phyloP scores from a whole-genome alignment of 2,888 invertebrate genomes.

The Uloborus plumipes region DNA sequence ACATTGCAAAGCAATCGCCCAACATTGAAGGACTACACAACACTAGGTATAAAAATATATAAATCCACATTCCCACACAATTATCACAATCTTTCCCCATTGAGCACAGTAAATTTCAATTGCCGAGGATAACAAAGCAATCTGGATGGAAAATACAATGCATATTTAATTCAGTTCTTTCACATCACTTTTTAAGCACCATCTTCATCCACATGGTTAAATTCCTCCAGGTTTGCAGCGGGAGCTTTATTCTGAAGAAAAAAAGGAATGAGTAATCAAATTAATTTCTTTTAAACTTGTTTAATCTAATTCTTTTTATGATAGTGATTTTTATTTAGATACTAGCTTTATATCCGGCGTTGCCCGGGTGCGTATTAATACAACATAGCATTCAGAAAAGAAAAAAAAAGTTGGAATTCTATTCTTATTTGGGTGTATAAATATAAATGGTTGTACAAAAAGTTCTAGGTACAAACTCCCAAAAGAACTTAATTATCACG shows the following conservation, averaged over 20 bases:
- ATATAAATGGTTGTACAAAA: too few species aligned
- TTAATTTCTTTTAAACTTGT: neutral
- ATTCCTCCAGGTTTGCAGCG: conserved; percentile 50
- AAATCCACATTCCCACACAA: conserved; percentile 52
- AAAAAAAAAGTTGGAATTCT: too few species aligned
- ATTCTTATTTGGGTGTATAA: too few species aligned
- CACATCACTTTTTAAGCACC: conserved; percentile 12
- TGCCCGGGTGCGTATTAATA: too few species aligned
- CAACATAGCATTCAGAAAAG: too few species aligned
- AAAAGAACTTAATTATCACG: too few species aligned
- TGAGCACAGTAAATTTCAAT: conserved; percentile 47
- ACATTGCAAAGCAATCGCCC: conserved; percentile 16
- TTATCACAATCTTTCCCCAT: conserved; percentile 58
- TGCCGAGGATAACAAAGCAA: conserved; percentile 12
- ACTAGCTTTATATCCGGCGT: too few species aligned
- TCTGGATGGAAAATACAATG: conserved; percentile 17
- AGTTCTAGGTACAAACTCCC: too few species aligned
- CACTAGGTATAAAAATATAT: conserved; percentile 38
- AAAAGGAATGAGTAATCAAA: neutral
- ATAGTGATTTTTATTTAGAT: too few species aligned
- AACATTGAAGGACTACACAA: conserved; percentile 4
- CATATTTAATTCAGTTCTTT: conserved; percentile 4
- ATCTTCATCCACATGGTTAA: conserved; percentile 47
- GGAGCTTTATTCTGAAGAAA: conserved; percentile 59
- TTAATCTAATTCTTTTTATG: too few species aligned